These are phyloP conservation scores for Eulithis prunata DNA, from an alignment of 2,888 invertebrate species.

Conservation along the genomic window DNA sequence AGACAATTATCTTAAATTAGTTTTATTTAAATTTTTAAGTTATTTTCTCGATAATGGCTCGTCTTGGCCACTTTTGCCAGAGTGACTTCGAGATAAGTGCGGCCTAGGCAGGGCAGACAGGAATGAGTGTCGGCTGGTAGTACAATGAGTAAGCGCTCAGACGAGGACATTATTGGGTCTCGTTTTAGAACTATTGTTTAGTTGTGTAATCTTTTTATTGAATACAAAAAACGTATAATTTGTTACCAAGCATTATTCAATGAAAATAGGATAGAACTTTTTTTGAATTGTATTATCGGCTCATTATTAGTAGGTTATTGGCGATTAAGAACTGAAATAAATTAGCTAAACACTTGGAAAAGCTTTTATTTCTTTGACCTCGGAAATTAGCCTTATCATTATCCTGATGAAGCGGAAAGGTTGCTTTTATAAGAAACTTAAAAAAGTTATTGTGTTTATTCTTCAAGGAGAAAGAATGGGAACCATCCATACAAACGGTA, in stretches of 20 bases:
- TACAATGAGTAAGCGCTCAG: conserved; percentile 48
- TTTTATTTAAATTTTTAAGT: conserved; percentile 80
- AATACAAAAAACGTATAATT: conserved; percentile 79
- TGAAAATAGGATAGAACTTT: conserved; percentile 80
- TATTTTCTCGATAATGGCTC: conserved; percentile 72
- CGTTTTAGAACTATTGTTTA: conserved; percentile 76
- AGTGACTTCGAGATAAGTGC: too few relatives aligned
- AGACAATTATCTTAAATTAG: conserved; percentile 70
- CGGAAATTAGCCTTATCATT: too few relatives aligned
- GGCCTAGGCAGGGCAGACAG: too few relatives aligned
- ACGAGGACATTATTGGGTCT: conserved; percentile 68
- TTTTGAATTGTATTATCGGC: conserved; percentile 83
- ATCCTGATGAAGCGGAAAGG: too few relatives aligned
- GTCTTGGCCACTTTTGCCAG: conserved; percentile 18
- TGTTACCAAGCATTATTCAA: conserved; percentile 84
- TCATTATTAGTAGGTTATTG: conserved; percentile 83
- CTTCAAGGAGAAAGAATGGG: too few relatives aligned
- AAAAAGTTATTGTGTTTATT: too few relatives aligned
- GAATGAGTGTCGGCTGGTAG: conserved; percentile 34
- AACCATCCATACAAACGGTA: too few relatives aligned
- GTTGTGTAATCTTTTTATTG: conserved; percentile 78
- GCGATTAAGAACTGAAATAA: conserved; percentile 85
- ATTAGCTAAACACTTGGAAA: conserved; percentile 75
- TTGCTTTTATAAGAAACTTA: too few relatives aligned
- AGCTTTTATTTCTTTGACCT: conserved; percentile 46